A percentile compares a stretch with the other conserved stretches of the same genome.
These are phyloP conservation scores for Triplophysa tibetana DNA, from an alignment of 2,113 vertebrate genomes.

Conservation along the genomic window DNA sequence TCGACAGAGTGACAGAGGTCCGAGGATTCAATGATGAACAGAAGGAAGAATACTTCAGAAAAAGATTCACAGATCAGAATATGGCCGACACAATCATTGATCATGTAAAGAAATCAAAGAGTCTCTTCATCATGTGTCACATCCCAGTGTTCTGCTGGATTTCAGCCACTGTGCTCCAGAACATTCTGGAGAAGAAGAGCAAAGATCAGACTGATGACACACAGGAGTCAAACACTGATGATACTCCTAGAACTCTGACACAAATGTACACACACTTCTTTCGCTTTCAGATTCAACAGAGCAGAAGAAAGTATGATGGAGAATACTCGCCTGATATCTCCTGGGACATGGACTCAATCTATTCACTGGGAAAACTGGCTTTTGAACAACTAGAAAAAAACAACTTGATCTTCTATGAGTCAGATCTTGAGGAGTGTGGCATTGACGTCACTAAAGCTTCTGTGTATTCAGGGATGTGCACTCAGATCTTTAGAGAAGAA, in stretches of 20 bases:
- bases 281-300: conserved; percentile 27
- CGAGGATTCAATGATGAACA: no score
- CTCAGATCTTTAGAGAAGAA: conserved; percentile 4
- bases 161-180: neutral
- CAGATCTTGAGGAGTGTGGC: no score
- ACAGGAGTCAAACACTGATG: neutral
- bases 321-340: neutral
- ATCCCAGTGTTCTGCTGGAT: conserved; percentile 2
- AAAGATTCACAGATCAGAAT: neutral
- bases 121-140: no score
- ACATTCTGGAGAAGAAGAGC: no score
- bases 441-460: no score
- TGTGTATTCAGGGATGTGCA: conserved; percentile 4
- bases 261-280: conserved; percentile 42
- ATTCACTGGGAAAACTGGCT: conserved; percentile 25
- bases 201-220: neutral
- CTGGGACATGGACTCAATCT: conserved; percentile 13
- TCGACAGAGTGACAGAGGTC: no score
- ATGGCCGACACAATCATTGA: neutral
- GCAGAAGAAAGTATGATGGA: neutral
- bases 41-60: no score
- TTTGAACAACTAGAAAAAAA: conserved; percentile 12
- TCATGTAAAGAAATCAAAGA: conserved; percentile 14
- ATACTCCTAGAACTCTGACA: conserved; percentile 32
- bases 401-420: neutral